Base-by-base conservation (phyloP, 1,140 invertebrate genomes). In the Aphaenogaster ashmeadi region DNA sequence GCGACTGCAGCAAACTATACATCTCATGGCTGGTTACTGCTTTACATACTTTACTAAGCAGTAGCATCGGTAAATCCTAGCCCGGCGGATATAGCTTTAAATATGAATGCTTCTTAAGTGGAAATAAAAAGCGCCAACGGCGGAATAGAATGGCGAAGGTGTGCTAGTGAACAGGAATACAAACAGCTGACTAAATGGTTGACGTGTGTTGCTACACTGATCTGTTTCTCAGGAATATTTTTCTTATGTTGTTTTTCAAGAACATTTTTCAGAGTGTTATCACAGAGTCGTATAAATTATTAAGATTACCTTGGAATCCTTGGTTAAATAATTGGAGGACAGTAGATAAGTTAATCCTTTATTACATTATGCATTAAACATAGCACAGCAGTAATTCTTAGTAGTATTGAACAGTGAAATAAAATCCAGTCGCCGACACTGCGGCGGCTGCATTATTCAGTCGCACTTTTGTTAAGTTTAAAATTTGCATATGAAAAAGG, bases 71-170 rank as follows among this genome's bases (percentile, higher is more conserved):
- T 89, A 89, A 92, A 92, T 94, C 90, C 85, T 90, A 88, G 91
- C 50, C 60, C 78, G 64, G 52, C 89, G 91, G 89, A 92, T 93
- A 91, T 80, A 78, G 91, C 78, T 93, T 93, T 92, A 94, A 94
- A 94, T 93, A 93, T 93, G 92, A 93, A 94, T 93, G 89, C 86
- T 89, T 75, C 88, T 94, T 93, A 93, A 94, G 92, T 93, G 91
- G 91, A 91, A 93, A 93, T 90, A 94, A 94, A 94, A 92, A 88
- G 91, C 66, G 75, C 18, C 64, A 2, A 33, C 13, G 52, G 27
- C 38, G 41, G 41, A 38, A 41, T 21, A 69, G 41, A 69, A 77
- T 41, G 7, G 83, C 60, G 58, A 50, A 67, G 54, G 81, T 84
- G 74, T n/a, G 72, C 80, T 56, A 58, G 71, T 69, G 77, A 79